These are phyloP conservation scores for Thalpophila matura DNA, from an alignment of 2,888 invertebrate species.

Conservation along the genomic window DNA sequence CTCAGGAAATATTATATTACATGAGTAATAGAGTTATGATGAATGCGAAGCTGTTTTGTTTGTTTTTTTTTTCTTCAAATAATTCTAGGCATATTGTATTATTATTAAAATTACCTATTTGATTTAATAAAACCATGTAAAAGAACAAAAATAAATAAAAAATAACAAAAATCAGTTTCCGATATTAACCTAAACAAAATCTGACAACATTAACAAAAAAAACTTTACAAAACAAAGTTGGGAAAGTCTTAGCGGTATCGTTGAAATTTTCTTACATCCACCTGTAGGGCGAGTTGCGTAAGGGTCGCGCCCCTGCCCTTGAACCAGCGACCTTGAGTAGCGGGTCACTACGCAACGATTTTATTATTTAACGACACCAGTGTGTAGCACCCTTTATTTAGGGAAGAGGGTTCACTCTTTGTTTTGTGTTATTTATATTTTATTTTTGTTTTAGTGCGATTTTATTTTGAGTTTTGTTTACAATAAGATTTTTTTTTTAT, in stretches of 20 bases:
- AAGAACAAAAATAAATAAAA: background rate
- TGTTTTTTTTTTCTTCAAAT: background rate
- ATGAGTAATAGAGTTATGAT: background rate
- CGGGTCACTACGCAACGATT: slow-evolving; percentile 79
- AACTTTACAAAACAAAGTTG: slow-evolving; percentile 23
- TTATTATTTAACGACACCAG: slow-evolving; percentile 66
- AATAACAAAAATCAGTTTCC: background rate
- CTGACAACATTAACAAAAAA: slow-evolving; percentile 2
- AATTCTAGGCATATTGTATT: too few species aligned
- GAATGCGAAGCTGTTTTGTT: background rate
- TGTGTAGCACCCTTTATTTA: slow-evolving; percentile 67
- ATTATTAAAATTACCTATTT: too few species aligned
- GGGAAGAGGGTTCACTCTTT: slow-evolving; percentile 26
- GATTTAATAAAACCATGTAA: too few species aligned
- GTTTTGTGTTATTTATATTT: slow-evolving; percentile 10
- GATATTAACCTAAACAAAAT: slow-evolving; percentile 8
- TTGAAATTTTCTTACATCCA: slow-evolving; percentile 63
- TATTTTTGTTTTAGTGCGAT: slow-evolving; percentile 8
- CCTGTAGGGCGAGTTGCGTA: slow-evolving; percentile 72
- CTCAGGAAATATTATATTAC: slow-evolving; percentile 28
- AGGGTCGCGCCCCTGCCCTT: slow-evolving; percentile 78
- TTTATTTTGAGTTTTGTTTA: slow-evolving; percentile 5
- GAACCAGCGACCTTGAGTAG: slow-evolving; percentile 76
- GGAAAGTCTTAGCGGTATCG: slow-evolving; percentile 39
- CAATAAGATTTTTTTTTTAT: background rate